Percentiles rank a stretch among this genome's conserved stretches.
phyloP scores from a whole-genome alignment of 2,888 invertebrate species.

The Zygothrica quintamaculata region DNA sequence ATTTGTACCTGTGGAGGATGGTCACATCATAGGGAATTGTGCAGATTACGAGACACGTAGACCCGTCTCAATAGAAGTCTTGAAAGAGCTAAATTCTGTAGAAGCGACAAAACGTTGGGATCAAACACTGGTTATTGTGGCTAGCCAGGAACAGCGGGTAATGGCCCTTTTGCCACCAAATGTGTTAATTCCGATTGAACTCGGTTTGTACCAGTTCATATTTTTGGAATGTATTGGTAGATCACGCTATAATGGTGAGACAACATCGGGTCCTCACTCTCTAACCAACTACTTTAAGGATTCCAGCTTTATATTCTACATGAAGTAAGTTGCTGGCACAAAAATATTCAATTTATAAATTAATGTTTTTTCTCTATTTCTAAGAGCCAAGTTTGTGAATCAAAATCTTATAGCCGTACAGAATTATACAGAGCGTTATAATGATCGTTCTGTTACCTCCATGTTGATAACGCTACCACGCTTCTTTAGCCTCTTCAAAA shows the following conservation, averaged over 20 bases:
- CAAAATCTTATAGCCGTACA: conserved; percentile 88
- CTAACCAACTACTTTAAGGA: conserved; percentile 86
- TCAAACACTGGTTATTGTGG: conserved; percentile 89
- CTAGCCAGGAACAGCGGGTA: conserved; percentile 87
- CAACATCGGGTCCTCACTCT: conserved; percentile 88
- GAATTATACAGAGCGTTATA: conserved; percentile 85
- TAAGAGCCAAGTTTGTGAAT: conserved; percentile 86
- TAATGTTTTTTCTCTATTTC: not conserved
- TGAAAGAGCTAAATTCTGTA: conserved; percentile 82
- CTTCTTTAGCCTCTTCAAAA: conserved; percentile 87
- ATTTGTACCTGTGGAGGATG: conserved; percentile 86
- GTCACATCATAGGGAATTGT: conserved; percentile 89
- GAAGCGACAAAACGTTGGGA: conserved; percentile 87
- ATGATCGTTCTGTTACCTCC: conserved; percentile 84
- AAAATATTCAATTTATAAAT: too few relatives aligned
- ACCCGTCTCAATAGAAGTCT: conserved; percentile 84
- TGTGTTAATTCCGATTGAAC: conserved; percentile 84
- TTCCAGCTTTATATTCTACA: conserved; percentile 86
- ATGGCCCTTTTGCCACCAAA: conserved; percentile 86
- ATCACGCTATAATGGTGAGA: conserved; percentile 88
- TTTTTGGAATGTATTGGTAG: conserved; percentile 91
- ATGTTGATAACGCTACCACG: conserved; percentile 87
- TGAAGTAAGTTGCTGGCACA: conserved; percentile 66
- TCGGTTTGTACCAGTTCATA: conserved; percentile 87
- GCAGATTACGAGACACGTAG: conserved; percentile 86